A percentile compares a stretch with the other conserved stretches of the same genome.
Evolutionary conservation across 2,888 invertebrate species (phyloP).

Genomic region (Subacronicta megacephala): DNA sequence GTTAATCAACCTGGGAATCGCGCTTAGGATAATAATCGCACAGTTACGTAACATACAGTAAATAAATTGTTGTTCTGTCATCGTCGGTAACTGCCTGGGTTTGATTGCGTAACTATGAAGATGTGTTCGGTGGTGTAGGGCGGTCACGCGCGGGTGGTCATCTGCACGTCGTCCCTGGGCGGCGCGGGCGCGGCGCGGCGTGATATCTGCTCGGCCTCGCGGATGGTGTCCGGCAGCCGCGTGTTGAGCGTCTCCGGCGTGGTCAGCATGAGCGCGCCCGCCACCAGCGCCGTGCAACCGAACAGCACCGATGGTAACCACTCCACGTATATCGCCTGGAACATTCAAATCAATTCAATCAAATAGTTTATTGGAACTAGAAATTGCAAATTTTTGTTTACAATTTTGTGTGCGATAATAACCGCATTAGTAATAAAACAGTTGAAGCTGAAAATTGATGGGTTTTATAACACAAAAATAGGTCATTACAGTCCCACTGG

Average conservation of each 20-base stretch:
- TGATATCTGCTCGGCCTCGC: constrained; percentile 88
- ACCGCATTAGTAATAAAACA: too few relatives aligned
- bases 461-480: too few relatives aligned
- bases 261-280: constrained; percentile 88
- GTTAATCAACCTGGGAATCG: too few relatives aligned
- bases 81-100: background rate
- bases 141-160: constrained; percentile 56
- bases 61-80: background rate
- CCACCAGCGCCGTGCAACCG: constrained; percentile 87
- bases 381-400: too few relatives aligned
- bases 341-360: too few relatives aligned
- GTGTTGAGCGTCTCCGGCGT: constrained; percentile 91
- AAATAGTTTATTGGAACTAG: too few relatives aligned
- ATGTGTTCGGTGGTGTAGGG: background rate
- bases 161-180: constrained; percentile 60
- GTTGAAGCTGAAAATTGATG: too few relatives aligned
- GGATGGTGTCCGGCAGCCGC: constrained; percentile 90
- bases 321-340: constrained; percentile 87
- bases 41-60: too few relatives aligned
- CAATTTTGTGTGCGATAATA: too few relatives aligned
- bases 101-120: background rate
- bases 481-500: too few relatives aligned
- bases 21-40: too few relatives aligned
- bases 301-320: constrained; percentile 90
- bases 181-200: constrained; percentile 26